Base-by-base conservation (phyloP, 2,888 invertebrate genomes). In the Tolmerus cingulatus region DNA sequence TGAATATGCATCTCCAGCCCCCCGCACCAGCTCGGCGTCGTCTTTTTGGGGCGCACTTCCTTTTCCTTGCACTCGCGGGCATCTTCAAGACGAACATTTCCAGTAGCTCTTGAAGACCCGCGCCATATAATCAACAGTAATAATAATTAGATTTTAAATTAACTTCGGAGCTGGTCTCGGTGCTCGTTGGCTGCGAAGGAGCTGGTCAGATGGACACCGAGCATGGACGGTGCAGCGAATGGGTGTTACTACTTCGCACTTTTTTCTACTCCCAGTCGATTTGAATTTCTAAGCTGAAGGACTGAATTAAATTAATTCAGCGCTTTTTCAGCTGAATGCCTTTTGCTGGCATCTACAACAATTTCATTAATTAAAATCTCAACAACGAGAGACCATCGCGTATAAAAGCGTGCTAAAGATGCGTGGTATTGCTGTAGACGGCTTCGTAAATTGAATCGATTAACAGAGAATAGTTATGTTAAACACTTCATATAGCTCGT, bases 141-240 rank as follows among this genome's bases (percentile, higher is more conserved):
- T 86, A 86, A 86, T 86, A 86, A 86, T 86, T 86, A 86, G 76
- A 86, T 86, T 86, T 86, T 86, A 86, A 86, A 86, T 86, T 86
- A 86, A 86, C 86, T 86, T 43, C 34, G 40, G 82, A 57, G 82
- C 57, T 82, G 57, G 82, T 82, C 34, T 82, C 40, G 55, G 57
- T 82, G 46, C 40, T 37, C 51, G 27, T 37, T 8, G 76, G 76
- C 4, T 19, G 66, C 57, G 82, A 79, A 34, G 79, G 79, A 79
- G 79, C 79, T 79, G 79, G 51, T 14, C 51, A 79, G 79, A 79
- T 79, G 82, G 82, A 82, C 37, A 37, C 37, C 23, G 57, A 57
- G 23, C 19, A 14, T 27, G 82, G 27, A 82, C 55, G 82, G 40
- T 57, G 19, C 37, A 30, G 37, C 37, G 30, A 66, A 57, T 82